A percentile compares a stretch with the other conserved stretches of the same genome.
phyloP scores from a whole-genome alignment of 2,797 vertebrate species.

The Fistularia commersonii region DNA sequence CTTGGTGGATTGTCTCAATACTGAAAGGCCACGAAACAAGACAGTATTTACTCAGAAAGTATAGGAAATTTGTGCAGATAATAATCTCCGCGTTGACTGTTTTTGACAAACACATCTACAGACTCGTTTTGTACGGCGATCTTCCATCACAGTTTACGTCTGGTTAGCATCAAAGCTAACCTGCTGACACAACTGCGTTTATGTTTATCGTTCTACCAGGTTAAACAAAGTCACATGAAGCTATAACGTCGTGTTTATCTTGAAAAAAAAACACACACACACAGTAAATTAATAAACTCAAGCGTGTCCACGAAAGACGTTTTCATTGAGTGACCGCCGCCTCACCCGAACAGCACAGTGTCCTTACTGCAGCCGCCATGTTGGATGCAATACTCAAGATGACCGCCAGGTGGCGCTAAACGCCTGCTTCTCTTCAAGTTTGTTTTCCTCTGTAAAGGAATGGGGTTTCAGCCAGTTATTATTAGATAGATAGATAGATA shows the following conservation, averaged over 20 bases:
- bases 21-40: conserved; percentile 36
- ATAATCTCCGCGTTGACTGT: too few relatives aligned
- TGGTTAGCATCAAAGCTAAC: too few relatives aligned
- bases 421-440: not conserved
- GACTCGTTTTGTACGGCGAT: too few relatives aligned
- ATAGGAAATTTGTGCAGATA: not conserved
- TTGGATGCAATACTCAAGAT: conserved; percentile 17
- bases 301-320: not conserved
- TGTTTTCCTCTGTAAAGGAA: not conserved
- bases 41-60: too few relatives aligned
- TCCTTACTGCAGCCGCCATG: conserved; percentile 73
- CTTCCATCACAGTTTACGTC: too few relatives aligned
- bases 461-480: too few relatives aligned
- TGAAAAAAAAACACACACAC: too few relatives aligned
- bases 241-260: too few relatives aligned
- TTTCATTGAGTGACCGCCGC: conserved; percentile 28
- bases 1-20: conserved; percentile 42
- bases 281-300: not conserved
- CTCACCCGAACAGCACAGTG: conserved; percentile 67
- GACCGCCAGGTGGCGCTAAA: conserved; percentile 46
- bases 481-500: too few relatives aligned
- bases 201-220: too few relatives aligned
- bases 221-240: too few relatives aligned
- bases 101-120: not conserved
- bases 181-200: too few relatives aligned